Percentiles rank a stretch among this genome's conserved stretches.
Conservation (phyloP, 2,888 invertebrate species). For the Drosophila helvetica region DNA sequence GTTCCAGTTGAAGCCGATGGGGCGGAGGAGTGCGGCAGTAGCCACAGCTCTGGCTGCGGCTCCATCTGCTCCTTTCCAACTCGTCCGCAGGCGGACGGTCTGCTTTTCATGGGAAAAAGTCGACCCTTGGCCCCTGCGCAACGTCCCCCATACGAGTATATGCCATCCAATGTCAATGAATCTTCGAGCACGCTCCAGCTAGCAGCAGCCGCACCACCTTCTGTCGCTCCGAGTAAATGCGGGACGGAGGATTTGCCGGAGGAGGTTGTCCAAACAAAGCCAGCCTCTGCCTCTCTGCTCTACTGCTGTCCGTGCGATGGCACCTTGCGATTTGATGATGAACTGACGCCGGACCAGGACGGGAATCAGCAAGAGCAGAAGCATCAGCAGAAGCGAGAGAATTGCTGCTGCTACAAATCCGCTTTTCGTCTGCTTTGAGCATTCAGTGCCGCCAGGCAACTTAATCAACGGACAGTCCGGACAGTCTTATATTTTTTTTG, state of each 20-base stretch:
- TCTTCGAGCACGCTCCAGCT: constrained; percentile 11
- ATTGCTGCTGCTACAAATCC: constrained; percentile 47
- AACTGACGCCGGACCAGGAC: constrained; percentile 3
- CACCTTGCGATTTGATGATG: constrained; percentile 4
- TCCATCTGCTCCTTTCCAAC: not conserved
- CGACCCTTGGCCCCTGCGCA: constrained; percentile 15
- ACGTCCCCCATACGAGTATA: constrained; percentile 15
- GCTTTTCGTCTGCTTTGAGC: constrained; percentile 49
- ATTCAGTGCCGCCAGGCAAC: constrained; percentile 22
- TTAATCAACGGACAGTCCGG: constrained; percentile 45
- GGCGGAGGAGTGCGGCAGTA: constrained; percentile 24
- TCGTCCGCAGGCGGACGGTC: constrained; percentile 21
- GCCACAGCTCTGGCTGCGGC: constrained; percentile 15
- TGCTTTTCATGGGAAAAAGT: constrained; percentile 34
- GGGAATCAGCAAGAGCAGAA: constrained; percentile 12
- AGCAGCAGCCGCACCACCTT: constrained; percentile 2
- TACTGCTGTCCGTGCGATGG: constrained; percentile 41
- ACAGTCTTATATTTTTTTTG: not conserved
- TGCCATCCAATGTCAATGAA: constrained; percentile 35
- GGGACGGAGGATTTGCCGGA: constrained; percentile 11
- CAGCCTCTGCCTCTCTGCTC: constrained; percentile 24
- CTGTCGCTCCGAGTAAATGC: constrained; percentile 12
- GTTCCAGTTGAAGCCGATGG: constrained; percentile 13
- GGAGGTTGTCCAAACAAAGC: constrained; percentile 38
- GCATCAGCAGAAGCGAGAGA: constrained; percentile 19